Base-by-base conservation (phyloP, 1,140 invertebrate genomes). In the Spodoptera litura region DNA sequence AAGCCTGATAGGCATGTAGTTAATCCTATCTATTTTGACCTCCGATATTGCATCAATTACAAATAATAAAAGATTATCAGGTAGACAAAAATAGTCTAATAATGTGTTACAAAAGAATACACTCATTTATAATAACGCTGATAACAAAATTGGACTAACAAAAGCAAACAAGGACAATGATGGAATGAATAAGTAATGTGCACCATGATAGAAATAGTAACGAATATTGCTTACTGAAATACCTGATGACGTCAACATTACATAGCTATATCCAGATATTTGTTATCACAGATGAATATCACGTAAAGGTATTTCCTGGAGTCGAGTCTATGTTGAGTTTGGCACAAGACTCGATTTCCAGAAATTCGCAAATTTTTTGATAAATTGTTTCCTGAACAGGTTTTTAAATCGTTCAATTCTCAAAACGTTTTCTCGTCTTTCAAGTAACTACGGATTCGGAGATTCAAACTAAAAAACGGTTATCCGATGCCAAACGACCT, bases 201-300 rank as follows among this genome's bases (percentile, higher is more conserved):
- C 56, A 68, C 15, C 20, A 13, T 12, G 35, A 51, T 38, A 25
- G 13, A 62, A 75, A 52, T 58, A 62, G 59, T 64, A 31, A 52
- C 25, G 15, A 61, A 38, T 52, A 11, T 64, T 35, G 44, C 59
- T 53, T 53, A 62, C 27, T 72, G 25, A 58, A 56, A 58, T 58
- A 73, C 71, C 11, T 58, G 71, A n/a, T 73, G 71, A 73, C 71
- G 71, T 73, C 52, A 59, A 71, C 55, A 31, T 38, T 55, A 31
- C 51, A 68, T 53, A 31, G 20, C 38, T 44, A 44, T 44, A 68
- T 68, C 64, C 38, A 68, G 49, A 68, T 68, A 68, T 68, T 12
- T 68, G n/a, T 52, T 68, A 31, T 68, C 38, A 27, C 64, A 11
- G 27, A 12, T 71, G 52, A 35, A 20, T 56, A 55, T 71, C 52